Evolutionary conservation across 2,113 vertebrate genomes (phyloP).

Genomic region (Clinocottus analis): DNA sequence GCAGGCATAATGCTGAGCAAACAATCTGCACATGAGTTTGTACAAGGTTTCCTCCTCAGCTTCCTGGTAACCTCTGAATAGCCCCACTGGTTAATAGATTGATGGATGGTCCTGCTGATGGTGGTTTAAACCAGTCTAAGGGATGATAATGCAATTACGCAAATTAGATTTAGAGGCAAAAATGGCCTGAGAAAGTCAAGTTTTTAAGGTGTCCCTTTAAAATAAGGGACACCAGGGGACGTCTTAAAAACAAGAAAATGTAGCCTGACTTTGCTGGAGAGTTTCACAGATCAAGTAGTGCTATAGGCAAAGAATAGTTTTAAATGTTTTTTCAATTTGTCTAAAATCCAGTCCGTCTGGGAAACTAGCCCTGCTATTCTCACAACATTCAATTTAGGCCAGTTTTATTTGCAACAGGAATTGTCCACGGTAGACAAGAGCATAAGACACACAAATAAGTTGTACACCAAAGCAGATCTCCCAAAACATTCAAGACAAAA

Average conservation of each 20-base stretch:
- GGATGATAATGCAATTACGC: constrained; percentile 2
- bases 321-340: not conserved
- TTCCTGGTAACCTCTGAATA: not conserved
- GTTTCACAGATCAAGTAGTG: not conserved
- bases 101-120: not conserved
- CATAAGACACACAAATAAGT: constrained; percentile 32
- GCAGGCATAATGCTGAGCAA: constrained; percentile 22
- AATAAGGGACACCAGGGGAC: too few relatives aligned
- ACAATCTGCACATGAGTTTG: constrained; percentile 38
- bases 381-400: constrained; percentile 8
- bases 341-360: not conserved
- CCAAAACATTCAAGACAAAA: constrained; percentile 51
- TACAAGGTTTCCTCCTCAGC: constrained; percentile 34
- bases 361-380: not conserved
- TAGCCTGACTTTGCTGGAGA: not conserved
- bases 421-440: constrained; percentile 8
- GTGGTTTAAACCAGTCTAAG: constrained; percentile 21
- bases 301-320: not conserved
- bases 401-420: not conserved
- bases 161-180: constrained; percentile 1
- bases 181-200: constrained; percentile 13
- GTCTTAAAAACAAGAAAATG: constrained; percentile 6
- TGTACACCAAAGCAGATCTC: constrained; percentile 35
- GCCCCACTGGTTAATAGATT: not conserved
- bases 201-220: too few relatives aligned